These are phyloP conservation scores for Microcebus ravelobensis DNA, from an alignment of 2,113 vertebrate genomes.

Conservation along the genomic window DNA sequence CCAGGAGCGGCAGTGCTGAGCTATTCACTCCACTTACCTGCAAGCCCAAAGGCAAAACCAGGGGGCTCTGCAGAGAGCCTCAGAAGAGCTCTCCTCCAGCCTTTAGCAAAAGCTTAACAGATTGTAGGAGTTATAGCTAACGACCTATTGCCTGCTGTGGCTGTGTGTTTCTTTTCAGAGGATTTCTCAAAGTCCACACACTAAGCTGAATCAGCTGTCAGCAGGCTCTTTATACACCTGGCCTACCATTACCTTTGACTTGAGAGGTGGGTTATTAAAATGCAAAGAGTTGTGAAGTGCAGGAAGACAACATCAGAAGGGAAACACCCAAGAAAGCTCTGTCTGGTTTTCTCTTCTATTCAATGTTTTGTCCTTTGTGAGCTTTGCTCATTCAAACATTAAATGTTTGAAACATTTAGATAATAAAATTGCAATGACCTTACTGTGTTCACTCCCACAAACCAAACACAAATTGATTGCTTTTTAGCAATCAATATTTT, in stretches of 20 bases:
- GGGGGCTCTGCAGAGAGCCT: background rate
- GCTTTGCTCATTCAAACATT: background rate
- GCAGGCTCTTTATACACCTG: background rate
- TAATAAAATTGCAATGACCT: conserved; percentile 68
- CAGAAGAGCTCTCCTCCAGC: background rate
- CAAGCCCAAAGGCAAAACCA: background rate
- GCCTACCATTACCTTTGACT: background rate
- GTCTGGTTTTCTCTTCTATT: conserved; percentile 58
- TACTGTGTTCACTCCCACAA: conserved; percentile 36
- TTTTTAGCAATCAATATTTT: conserved; percentile 53
- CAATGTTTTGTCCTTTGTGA: conserved; percentile 50
- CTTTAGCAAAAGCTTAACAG: background rate
- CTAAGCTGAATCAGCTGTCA: background rate
- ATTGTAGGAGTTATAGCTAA: background rate
- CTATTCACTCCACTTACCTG: background rate
- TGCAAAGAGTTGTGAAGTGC: background rate
- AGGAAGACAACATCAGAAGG: background rate
- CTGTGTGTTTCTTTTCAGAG: background rate
- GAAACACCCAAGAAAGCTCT: background rate
- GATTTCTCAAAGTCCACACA: background rate
- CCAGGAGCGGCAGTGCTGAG: background rate
- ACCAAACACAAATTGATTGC: conserved; percentile 41
- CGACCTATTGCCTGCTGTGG: background rate
- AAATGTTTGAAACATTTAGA: conserved; percentile 43
- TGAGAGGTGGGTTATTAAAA: background rate